Conservation (phyloP, 2,113 vertebrate species). For the Pterocles orientalis region DNA sequence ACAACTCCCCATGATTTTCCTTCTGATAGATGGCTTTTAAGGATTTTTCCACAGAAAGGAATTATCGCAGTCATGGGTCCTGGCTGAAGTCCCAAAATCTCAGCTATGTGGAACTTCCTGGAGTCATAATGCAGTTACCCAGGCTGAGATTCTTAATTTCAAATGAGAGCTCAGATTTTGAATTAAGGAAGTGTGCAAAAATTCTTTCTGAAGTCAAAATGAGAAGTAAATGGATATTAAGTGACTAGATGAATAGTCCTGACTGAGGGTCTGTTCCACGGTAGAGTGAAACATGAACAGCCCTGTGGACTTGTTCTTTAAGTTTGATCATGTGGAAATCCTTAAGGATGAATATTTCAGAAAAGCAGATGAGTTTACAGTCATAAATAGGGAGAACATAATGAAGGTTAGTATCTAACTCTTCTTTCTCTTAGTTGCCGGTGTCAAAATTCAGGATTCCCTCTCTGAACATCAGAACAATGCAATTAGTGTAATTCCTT, state of each 20-base stretch:
- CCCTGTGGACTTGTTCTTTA: not conserved
- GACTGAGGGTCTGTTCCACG: not conserved
- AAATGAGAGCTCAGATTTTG: not conserved
- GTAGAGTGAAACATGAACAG: not conserved
- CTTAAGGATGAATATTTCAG: not conserved
- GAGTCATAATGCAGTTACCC: not conserved
- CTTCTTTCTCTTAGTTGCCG: not conserved
- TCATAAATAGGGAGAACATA: not conserved
- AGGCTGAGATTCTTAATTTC: not conserved
- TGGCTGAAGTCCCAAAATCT: not conserved
- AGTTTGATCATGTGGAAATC: not conserved
- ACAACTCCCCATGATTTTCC: not conserved
- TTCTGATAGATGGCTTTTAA: not conserved
- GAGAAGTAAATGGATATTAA: not conserved
- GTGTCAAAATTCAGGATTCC: not conserved
- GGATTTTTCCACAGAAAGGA: not conserved
- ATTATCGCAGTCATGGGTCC: not conserved
- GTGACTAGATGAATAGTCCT: not conserved
- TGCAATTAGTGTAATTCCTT: not conserved
- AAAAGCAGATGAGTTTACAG: not conserved
- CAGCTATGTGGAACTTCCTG: not conserved
- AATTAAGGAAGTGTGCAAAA: not conserved
- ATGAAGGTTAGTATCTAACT: not conserved
- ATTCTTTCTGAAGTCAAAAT: not conserved
- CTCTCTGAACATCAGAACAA: not conserved